Percentiles rank a stretch among this genome's conserved stretches.
Conservation (phyloP, 2,888 invertebrate genomes). For the Theretra japonica region DNA sequence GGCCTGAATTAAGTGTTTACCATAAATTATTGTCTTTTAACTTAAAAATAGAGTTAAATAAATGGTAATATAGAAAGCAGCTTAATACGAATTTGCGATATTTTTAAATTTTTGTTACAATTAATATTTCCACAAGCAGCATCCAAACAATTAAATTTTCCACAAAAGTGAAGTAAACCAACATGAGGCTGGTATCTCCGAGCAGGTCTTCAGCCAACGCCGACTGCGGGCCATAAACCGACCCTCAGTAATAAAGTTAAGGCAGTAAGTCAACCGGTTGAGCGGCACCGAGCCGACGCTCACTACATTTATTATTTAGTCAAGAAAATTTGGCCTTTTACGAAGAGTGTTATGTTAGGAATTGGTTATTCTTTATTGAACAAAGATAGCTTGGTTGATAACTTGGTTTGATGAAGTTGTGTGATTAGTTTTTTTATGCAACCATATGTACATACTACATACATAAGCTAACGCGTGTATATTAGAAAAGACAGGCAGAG, state of each 20-base stretch:
- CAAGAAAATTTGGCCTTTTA: neutral
- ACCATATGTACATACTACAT: no score
- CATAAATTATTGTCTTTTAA: no score
- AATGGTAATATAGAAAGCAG: no score
- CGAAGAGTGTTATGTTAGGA: neutral
- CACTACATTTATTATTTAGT: constrained; percentile 2
- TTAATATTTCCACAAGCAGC: neutral
- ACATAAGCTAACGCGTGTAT: no score
- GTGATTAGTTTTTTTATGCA: no score
- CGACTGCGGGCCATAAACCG: constrained; percentile 2
- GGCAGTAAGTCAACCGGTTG: constrained; percentile 1
- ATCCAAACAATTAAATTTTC: neutral
- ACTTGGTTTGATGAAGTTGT: no score
- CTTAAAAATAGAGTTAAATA: no score
- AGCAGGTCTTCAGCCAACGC: neutral
- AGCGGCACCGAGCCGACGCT: neutral
- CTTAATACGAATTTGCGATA: no score
- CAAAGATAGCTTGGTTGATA: no score
- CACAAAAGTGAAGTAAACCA: neutral
- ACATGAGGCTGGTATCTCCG: constrained; percentile 7
- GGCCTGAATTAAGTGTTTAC: no score
- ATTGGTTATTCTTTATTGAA: no score
- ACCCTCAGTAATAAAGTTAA: constrained; percentile 8
- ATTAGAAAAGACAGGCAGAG: no score
- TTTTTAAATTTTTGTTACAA: neutral